phyloP scores from a whole-genome alignment of 2,888 invertebrate genomes.

The Epinotia brunnichana region DNA sequence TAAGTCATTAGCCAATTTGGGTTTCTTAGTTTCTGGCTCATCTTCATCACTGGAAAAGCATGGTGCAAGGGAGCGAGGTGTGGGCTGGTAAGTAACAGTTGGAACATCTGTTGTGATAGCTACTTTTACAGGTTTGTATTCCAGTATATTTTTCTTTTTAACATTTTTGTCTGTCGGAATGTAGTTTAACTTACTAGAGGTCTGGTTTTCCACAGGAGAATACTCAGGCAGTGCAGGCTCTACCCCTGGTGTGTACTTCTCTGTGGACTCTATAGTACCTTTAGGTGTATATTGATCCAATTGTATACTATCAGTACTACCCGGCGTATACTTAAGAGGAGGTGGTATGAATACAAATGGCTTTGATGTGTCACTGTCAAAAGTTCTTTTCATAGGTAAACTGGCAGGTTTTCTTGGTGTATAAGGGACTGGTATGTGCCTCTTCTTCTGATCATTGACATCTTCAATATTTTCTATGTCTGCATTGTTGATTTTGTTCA shows the following conservation, averaged over 20 bases:
- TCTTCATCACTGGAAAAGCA: constrained; percentile 82
- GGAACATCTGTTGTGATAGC: constrained; percentile 60
- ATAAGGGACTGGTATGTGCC: constrained; percentile 81
- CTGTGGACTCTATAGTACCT: constrained; percentile 67
- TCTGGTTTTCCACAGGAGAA: constrained; percentile 63
- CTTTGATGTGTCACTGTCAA: constrained; percentile 69
- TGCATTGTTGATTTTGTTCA: constrained; percentile 74
- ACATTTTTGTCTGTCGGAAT: constrained; percentile 74
- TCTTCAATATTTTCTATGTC: constrained; percentile 66
- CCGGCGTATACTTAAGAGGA: constrained; percentile 71
- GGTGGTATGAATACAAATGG: constrained; percentile 76
- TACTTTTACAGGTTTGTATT: constrained; percentile 76
- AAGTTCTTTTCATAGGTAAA: constrained; percentile 66
- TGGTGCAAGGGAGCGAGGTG: constrained; percentile 73
- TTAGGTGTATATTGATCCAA: constrained; percentile 75
- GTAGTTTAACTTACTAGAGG: constrained; percentile 67
- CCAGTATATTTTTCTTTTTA: constrained; percentile 71
- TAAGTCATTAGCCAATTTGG: constrained; percentile 69
- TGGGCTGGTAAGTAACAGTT: constrained; percentile 75
- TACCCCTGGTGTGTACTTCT: constrained; percentile 74
- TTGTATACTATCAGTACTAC: constrained; percentile 63
- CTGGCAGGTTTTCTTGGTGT: constrained; percentile 78
- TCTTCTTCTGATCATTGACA: constrained; percentile 66
- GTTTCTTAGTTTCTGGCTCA: constrained; percentile 72
- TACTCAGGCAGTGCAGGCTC: constrained; percentile 72